Base-by-base conservation (phyloP, 1,140 invertebrate species). In the Drosophila takahashii region DNA sequence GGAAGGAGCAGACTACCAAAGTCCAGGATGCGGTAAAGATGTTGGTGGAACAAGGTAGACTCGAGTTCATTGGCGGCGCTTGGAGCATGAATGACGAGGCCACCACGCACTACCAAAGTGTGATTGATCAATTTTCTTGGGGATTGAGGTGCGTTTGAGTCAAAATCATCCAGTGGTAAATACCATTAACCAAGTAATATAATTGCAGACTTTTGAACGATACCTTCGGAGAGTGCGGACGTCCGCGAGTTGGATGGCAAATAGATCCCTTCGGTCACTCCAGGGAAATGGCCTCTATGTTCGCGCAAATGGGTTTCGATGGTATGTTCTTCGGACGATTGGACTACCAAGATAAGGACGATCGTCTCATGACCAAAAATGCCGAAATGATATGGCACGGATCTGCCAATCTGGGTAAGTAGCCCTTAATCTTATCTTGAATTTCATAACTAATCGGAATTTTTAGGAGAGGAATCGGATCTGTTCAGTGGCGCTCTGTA, bases 71-170 rank as follows among this genome's bases (percentile, higher is more conserved):
- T 29, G 95, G 95, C 5, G 97, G 97, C 0, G 96, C 95, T 0
- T 98, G 97, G 97, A 95, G 95, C 61, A 98, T 98, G 97, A 98
- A 99, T 92, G 98, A 99, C 91, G 98, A 99, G 91, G 98, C 98
- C 0, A 93, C 95, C 0, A 95, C 96, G 0, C 97, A 99, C 90
- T 99, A 99, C 92, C 96, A 97, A 69, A 97, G 96, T 42, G 96
- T 97, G n/a, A 96, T 99, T 22, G 98, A 99, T 93, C 98, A 99
- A 91, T 98, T 98, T 90, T 95, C 96, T 3, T 96, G 95, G 94
- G 96, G 96, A 26, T 42, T 92, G 2, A 89, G 73, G 86, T 89
- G 65, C 11, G 54, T 29, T 32, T 37, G 3, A 15, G 2, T 9
- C 2, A 3, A 7, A 32, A 9, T 32, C 8, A 7, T 6, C 11